phyloP scores from a whole-genome alignment of 2,113 vertebrate genomes.

The Dasyornis broadbenti region DNA sequence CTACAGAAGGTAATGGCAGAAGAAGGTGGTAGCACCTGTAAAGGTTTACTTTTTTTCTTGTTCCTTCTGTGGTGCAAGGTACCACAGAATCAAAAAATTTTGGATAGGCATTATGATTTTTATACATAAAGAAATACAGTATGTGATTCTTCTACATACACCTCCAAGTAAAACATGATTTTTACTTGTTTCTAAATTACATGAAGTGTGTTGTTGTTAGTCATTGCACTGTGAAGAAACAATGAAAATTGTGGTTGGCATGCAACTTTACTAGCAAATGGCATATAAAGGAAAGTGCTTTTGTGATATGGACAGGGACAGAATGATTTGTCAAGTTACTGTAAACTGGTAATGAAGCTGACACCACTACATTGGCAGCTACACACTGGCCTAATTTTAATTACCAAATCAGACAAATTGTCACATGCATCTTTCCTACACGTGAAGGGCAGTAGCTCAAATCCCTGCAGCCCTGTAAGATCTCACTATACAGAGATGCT shows the following conservation, averaged over 20 bases:
- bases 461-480: background rate
- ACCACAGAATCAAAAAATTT: background rate
- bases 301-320: background rate
- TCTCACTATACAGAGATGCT: background rate
- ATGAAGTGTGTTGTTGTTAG: background rate
- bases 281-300: background rate
- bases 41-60: background rate
- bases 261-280: background rate
- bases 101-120: background rate
- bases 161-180: background rate
- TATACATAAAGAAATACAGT: background rate
- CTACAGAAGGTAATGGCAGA: background rate
- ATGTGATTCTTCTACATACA: background rate
- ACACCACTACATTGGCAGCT: background rate
- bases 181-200: background rate
- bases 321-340: background rate
- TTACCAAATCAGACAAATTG: background rate
- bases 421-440: background rate
- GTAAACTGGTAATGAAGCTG: background rate
- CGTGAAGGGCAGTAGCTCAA: background rate
- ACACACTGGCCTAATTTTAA: background rate
- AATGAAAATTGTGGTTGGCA: background rate
- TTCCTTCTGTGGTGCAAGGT: rapidly evolving
- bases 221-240: background rate
- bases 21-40: background rate